Percentiles rank a stretch among this genome's conserved stretches.
phyloP scores from a whole-genome alignment of 2,113 vertebrate genomes.

The Felis chaus region DNA sequence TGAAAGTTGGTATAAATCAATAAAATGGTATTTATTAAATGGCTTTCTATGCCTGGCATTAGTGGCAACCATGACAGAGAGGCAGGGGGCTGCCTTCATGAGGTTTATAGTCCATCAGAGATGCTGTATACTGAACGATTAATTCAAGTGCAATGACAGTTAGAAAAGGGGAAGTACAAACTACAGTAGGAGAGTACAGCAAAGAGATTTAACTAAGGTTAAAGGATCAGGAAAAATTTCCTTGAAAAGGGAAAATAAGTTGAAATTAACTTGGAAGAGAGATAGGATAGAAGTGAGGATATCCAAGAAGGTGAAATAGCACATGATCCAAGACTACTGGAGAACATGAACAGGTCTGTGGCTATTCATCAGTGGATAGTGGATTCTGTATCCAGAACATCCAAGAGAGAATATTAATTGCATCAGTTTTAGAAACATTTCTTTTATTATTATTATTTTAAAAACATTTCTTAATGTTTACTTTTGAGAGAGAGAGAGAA shows the following conservation, averaged over 20 bases:
- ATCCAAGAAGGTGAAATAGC: background rate
- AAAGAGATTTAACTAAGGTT: background rate
- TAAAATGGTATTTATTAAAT: background rate
- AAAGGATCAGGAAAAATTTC: background rate
- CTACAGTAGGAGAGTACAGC: background rate
- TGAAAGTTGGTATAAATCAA: background rate
- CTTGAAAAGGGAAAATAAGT: background rate
- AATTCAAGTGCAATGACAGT: background rate
- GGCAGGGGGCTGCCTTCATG: background rate
- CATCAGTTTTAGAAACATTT: background rate
- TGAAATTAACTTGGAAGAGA: background rate
- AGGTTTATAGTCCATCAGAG: background rate
- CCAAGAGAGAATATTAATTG: background rate
- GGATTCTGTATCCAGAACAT: background rate
- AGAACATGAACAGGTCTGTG: background rate
- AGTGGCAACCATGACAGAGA: background rate
- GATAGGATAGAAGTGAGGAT: background rate
- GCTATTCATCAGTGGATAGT: background rate
- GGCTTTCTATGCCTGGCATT: background rate
- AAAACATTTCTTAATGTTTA: too few species aligned
- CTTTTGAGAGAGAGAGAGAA: too few species aligned
- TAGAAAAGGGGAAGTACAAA: background rate
- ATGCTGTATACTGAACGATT: background rate
- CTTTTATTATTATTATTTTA: background rate
- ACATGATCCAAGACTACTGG: background rate